Conservation (phyloP, 2,888 invertebrate species). For the Tanypteryx hageni region DNA sequence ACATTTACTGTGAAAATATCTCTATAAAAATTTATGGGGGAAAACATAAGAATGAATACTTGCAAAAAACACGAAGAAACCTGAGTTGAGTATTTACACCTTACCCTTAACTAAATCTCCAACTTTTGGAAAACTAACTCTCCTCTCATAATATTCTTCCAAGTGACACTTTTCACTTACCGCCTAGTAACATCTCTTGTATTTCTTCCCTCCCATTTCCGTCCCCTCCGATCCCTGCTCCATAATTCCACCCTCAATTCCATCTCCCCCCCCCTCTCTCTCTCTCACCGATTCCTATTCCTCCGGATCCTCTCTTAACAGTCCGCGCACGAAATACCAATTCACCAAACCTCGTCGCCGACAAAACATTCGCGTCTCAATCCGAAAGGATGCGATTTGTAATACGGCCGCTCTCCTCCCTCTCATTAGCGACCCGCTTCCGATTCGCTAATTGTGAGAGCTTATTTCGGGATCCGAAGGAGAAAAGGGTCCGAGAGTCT, state of each 20-base stretch:
- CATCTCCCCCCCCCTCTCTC: not conserved
- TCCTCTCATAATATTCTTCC: no score
- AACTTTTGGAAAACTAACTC: no score
- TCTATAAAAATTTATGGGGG: no score
- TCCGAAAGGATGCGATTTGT: not conserved
- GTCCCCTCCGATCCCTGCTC: not conserved
- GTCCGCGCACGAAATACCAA: not conserved
- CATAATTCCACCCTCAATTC: not conserved
- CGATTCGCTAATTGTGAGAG: conserved; percentile 29
- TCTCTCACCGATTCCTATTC: not conserved
- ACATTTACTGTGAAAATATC: no score
- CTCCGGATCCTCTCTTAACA: not conserved
- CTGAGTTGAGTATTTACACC: no score
- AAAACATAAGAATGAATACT: no score
- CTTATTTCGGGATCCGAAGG: not conserved
- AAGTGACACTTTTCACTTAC: no score
- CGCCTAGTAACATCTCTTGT: not conserved
- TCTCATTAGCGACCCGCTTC: conserved; percentile 13
- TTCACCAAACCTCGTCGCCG: not conserved
- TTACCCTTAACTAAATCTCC: no score
- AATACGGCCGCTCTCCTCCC: not conserved
- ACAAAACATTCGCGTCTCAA: conserved; percentile 22
- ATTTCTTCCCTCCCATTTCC: not conserved
- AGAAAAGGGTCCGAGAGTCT: no score
- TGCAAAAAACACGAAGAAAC: no score